A percentile compares a stretch with the other conserved stretches of the same genome.
Conservation (phyloP, 2,797 vertebrate genomes). For the Arnoldichthys spilopterus region DNA sequence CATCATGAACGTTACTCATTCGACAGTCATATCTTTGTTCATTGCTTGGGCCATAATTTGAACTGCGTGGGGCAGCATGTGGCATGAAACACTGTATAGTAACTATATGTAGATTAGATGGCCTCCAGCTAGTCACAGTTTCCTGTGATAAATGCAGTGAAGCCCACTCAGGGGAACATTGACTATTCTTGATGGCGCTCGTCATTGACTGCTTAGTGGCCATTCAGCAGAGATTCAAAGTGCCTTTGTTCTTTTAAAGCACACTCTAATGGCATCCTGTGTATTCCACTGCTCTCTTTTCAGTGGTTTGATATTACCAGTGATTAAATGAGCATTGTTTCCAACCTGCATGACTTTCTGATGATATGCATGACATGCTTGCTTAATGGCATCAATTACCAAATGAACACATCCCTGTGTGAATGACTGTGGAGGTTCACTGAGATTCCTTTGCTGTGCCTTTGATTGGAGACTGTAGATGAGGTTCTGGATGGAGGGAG, state of each 20-base stretch:
- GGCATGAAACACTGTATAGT: background rate
- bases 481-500: too few relatives aligned
- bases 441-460: background rate
- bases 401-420: background rate
- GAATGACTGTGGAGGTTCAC: background rate
- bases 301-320: background rate
- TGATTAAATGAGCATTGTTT: background rate
- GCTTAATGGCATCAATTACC: background rate
- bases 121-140: constrained; percentile 15
- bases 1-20: background rate
- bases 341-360: background rate
- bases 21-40: background rate
- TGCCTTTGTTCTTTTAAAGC: constrained; percentile 15
- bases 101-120: background rate
- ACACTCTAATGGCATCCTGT: background rate
- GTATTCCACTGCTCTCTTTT: background rate
- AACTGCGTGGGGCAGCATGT: background rate
- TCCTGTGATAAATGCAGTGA: constrained; percentile 28
- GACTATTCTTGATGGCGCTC: constrained; percentile 10
- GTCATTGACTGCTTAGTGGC: constrained; percentile 3
- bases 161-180: constrained; percentile 6
- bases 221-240: constrained; percentile 15
- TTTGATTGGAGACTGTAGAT: background rate
- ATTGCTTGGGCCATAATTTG: background rate
- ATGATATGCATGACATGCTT: background rate